A percentile compares a stretch with the other conserved stretches of the same genome.
Evolutionary conservation across 2,113 vertebrate genomes (phyloP).

Genomic region (Chelonoidis abingdonii): DNA sequence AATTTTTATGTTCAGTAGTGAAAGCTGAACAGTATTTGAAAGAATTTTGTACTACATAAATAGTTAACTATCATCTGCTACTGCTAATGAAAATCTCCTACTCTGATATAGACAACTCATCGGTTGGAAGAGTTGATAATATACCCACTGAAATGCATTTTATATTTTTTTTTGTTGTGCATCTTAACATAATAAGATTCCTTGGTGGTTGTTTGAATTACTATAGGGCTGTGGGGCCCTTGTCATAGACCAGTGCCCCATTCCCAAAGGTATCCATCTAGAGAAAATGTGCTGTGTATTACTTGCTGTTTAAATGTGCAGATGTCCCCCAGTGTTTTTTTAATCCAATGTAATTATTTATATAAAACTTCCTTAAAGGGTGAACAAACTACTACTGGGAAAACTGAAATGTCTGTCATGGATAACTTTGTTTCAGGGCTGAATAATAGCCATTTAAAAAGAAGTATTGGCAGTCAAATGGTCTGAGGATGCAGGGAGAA

Average conservation of each 20-base stretch:
- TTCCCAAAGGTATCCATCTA: not conserved
- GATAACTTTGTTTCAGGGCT: constrained; percentile 27
- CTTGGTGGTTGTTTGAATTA: not conserved
- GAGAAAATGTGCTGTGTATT: not conserved
- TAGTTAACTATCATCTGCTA: not conserved
- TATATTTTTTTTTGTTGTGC: not conserved
- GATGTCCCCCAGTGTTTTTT: not conserved
- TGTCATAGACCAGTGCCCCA: not conserved
- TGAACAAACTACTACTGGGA: constrained; percentile 31
- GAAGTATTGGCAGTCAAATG: constrained; percentile 1
- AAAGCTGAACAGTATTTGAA: not conserved
- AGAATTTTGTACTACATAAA: not conserved
- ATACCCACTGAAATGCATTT: not conserved
- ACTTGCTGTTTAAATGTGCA: not conserved
- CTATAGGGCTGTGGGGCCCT: not conserved
- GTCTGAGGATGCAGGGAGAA: not conserved
- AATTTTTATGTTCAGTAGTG: not conserved
- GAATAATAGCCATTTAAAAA: constrained; percentile 4
- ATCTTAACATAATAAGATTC: not conserved
- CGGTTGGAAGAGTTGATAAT: not conserved
- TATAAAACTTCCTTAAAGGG: constrained; percentile 18
- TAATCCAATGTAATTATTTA: constrained; percentile 16
- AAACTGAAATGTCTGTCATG: constrained; percentile 45
- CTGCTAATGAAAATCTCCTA: not conserved
- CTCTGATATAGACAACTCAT: not conserved